Conservation (phyloP, 23 tunicate genomes). For the Clavelina lepadiformis region DNA sequence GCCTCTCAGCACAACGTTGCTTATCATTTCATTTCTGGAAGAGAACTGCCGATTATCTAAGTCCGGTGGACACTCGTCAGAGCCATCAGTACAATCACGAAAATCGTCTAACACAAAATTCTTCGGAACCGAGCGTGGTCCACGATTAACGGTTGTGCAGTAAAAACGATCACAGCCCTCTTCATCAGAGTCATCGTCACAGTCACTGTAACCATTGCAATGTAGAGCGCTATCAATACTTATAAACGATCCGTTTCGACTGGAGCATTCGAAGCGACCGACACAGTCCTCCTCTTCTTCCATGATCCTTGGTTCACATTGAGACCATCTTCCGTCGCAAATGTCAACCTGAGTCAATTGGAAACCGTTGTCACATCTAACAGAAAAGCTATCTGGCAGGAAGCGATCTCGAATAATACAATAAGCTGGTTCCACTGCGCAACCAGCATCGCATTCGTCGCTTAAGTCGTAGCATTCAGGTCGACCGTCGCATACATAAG, state of each 20-base stretch:
- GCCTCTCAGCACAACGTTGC: slow-evolving; percentile 12
- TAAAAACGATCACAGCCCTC: too few species aligned
- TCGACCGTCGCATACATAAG: slow-evolving; percentile 45
- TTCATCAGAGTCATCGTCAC: too few species aligned
- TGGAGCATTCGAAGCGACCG: slow-evolving; percentile 24
- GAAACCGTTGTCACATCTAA: background rate
- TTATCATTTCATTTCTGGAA: slow-evolving; percentile 42
- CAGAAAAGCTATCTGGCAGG: background rate
- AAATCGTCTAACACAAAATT: slow-evolving; percentile 39
- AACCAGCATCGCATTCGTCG: slow-evolving; percentile 45
- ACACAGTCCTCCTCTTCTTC: slow-evolving; percentile 33
- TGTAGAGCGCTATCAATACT: slow-evolving; percentile 45
- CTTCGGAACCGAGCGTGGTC: slow-evolving; percentile 38
- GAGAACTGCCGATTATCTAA: slow-evolving; percentile 21
- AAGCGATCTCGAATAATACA: background rate
- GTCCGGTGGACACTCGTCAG: slow-evolving; percentile 52
- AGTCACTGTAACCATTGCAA: slow-evolving; percentile 41
- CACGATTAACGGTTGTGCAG: background rate
- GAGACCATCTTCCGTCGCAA: slow-evolving; percentile 48
- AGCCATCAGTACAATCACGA: slow-evolving; percentile 31
- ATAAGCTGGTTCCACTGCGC: slow-evolving; percentile 9
- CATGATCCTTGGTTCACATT: slow-evolving; percentile 30
- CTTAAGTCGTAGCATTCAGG: slow-evolving; percentile 60
- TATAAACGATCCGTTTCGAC: slow-evolving; percentile 5
- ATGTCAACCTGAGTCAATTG: slow-evolving; percentile 14